A percentile compares a stretch with the other conserved stretches of the same genome.
phyloP scores from a whole-genome alignment of 2,113 vertebrate species.

The Chlorodrepanis virens region DNA sequence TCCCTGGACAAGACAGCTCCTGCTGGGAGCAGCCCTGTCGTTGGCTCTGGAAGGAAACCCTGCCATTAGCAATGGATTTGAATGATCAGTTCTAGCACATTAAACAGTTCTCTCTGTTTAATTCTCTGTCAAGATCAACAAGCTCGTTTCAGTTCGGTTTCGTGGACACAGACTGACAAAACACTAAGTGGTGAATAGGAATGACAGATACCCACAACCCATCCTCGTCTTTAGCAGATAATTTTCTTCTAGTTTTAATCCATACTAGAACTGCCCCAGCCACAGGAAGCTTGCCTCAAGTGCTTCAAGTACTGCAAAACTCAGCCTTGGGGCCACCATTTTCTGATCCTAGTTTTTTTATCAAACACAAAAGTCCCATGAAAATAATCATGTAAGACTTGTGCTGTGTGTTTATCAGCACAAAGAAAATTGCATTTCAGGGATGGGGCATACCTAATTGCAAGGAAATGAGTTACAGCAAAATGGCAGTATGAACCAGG shows the following conservation, averaged over 20 bases:
- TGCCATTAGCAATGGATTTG: neutral
- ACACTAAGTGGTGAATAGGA: neutral
- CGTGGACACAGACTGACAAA: neutral
- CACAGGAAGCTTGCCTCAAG: neutral
- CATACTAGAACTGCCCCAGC: neutral
- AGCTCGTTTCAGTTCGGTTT: neutral
- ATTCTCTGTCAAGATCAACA: neutral
- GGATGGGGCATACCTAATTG: conserved; percentile 23
- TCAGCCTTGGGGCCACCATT: neutral
- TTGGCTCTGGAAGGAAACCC: neutral
- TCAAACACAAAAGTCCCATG: neutral
- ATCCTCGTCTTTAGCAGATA: neutral
- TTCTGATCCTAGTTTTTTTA: conserved; percentile 45
- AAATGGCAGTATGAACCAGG: neutral
- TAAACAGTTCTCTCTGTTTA: neutral
- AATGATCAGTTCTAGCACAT: neutral
- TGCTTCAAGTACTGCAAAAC: neutral
- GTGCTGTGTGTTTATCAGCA: neutral
- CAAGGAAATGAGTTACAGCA: conserved; percentile 35
- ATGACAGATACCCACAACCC: neutral
- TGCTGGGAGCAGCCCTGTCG: neutral
- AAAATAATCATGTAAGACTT: neutral
- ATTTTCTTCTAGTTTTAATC: conserved; percentile 7
- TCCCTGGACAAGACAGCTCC: rapidly evolving
- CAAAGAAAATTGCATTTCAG: conserved; percentile 55